Evolutionary conservation across 1,140 invertebrate genomes (phyloP), one percentile per base, ranked within the genome.

Genomic region (Trichogramma pretiosum): DNA sequence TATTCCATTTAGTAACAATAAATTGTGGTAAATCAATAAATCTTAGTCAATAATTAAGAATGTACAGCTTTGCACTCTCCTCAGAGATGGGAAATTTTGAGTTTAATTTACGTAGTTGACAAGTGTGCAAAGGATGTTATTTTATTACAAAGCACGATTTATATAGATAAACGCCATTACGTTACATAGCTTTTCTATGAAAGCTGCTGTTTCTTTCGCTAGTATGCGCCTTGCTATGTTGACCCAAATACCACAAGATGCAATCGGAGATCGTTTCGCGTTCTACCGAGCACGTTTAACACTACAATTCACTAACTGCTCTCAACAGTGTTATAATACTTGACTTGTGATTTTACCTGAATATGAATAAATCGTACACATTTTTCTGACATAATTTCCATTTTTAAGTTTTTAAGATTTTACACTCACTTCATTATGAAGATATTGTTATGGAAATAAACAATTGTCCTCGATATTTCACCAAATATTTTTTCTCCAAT

Each of bases 21-120:
- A 64, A 64, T 64, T 62, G 56, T 64, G 59, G 57, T 65, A 66
- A 66, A 65, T 64, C 64, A 55, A 65, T 64, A 65, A 64, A 66
- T 64, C 57, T 54, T 47, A 52, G 56, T 49, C 50, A 59, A 60
- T 55, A 54, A 57, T 51, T 39, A 33, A 28, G 5, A 52, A 44
- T n/a, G n/a, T n/a, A n/a, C n/a, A n/a, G n/a, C n/a, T n/a, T n/a
- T n/a, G n/a, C n/a, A n/a, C n/a, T n/a, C n/a, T n/a, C n/a, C n/a
- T n/a, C n/a, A n/a, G n/a, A n/a, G n/a, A n/a, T n/a, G n/a, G n/a
- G n/a, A 56, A 51, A 50, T 56, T 63, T 61, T 57, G 56, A 57
- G 48, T 64, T 64, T 60, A 64, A 49, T 49, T 49, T 46, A 46
- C 41, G 53, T 46, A 46, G 41, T 48, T 41, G 34, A 19, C 36